Evolutionary conservation across 1,140 invertebrate genomes (phyloP).

Genomic region (Scaptodrosophila lebanonensis): DNA sequence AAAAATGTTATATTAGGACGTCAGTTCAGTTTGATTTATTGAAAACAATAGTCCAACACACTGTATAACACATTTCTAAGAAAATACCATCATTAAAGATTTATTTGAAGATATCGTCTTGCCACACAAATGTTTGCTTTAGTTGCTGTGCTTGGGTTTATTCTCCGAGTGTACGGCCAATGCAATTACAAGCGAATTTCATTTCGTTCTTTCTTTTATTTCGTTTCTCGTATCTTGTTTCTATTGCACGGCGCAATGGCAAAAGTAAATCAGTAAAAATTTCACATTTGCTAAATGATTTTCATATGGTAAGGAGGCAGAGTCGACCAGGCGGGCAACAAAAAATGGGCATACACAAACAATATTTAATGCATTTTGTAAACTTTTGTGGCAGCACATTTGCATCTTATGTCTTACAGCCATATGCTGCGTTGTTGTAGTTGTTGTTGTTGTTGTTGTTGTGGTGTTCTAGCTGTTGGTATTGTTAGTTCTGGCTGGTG

Average conservation of each 20-base stretch:
- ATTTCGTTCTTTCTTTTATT: conserved; percentile 38
- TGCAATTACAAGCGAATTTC: conserved; percentile 69
- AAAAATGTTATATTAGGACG: too few relatives aligned
- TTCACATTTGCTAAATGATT: conserved; percentile 46
- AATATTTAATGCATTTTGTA: conserved; percentile 60
- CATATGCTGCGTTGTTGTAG: too few relatives aligned
- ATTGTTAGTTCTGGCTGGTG: too few relatives aligned
- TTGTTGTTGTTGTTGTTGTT: too few relatives aligned
- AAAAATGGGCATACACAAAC: conserved; percentile 36
- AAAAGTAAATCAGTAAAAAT: conserved; percentile 39
- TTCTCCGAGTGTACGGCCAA: conserved; percentile 46
- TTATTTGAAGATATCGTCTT: too few relatives aligned
- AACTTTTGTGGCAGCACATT: conserved; percentile 31
- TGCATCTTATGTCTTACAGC: conserved; percentile 11
- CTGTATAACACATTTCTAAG: too few relatives aligned
- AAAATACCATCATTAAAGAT: too few relatives aligned
- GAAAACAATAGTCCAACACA: too few relatives aligned
- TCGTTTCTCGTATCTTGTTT: conserved; percentile 8
- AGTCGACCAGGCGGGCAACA: conserved; percentile 21
- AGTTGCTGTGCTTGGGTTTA: conserved; percentile 1
- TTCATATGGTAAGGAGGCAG: conserved; percentile 12
- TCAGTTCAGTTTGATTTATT: too few relatives aligned
- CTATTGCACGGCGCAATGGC: too few relatives aligned
- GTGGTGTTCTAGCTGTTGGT: too few relatives aligned
- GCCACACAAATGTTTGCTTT: not conserved